Conservation (phyloP, 2,888 invertebrate genomes). For the Steinernema scapterisci region DNA sequence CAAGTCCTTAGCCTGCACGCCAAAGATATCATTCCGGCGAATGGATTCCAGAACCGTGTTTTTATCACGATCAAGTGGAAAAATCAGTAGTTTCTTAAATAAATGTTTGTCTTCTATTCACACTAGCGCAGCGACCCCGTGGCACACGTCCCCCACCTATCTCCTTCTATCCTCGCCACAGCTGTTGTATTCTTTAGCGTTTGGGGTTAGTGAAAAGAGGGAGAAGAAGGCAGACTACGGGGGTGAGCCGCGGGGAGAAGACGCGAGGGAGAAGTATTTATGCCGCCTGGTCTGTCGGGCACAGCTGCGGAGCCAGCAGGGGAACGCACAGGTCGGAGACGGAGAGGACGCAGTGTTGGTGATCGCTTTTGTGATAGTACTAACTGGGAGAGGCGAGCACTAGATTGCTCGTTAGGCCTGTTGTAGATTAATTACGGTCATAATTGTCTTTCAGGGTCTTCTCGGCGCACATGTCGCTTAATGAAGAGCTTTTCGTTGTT, state of each 20-base stretch:
- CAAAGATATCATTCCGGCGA: background rate
- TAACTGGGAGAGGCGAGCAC: background rate
- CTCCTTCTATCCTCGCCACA: background rate
- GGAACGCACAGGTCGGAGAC: background rate
- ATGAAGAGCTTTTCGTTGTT: no score
- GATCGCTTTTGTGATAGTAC: background rate
- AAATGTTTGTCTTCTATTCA: background rate
- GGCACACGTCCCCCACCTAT: background rate
- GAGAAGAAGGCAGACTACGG: background rate
- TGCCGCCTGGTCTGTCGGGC: background rate
- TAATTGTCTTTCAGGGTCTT: background rate
- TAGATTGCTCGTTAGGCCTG: background rate
- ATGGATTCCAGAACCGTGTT: background rate
- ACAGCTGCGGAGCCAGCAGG: conserved; percentile 17
- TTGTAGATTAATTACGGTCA: background rate
- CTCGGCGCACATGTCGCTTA: background rate
- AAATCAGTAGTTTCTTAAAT: conserved; percentile 5
- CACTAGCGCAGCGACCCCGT: background rate
- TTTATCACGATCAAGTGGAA: background rate
- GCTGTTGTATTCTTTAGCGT: background rate
- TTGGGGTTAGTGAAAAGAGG: no score
- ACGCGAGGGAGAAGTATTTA: conserved; percentile 1
- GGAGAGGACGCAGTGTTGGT: background rate
- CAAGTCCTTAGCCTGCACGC: background rate
- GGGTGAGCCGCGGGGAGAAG: background rate